These are phyloP conservation scores for Chloroceryle amazona DNA, from an alignment of 2,797 vertebrate species.

Conservation along the genomic window DNA sequence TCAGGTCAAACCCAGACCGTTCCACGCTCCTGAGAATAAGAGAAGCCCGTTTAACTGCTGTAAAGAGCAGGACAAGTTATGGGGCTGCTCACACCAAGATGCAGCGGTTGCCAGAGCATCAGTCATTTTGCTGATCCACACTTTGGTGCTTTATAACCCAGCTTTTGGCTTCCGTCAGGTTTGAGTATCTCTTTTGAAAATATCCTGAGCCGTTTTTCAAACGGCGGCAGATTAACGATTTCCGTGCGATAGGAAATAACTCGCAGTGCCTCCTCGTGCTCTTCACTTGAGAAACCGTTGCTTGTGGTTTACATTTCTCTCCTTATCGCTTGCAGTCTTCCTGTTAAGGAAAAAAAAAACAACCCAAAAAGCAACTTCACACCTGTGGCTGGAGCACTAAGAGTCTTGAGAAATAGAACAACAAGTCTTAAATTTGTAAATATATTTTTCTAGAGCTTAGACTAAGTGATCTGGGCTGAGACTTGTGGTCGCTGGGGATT, in stretches of 20 bases:
- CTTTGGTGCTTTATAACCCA: accelerated
- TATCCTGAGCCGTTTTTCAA: background rate
- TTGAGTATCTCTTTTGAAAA: no score
- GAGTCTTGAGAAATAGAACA: no score
- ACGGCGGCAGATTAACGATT: accelerated
- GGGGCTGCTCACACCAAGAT: background rate
- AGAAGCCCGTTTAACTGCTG: accelerated
- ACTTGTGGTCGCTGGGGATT: accelerated
- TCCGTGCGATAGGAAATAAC: background rate
- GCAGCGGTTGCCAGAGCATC: no score
- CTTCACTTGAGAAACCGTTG: accelerated
- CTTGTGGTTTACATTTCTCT: background rate
- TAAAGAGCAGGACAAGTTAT: background rate
- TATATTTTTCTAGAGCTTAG: background rate
- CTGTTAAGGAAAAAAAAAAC: no score
- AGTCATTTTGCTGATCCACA: accelerated
- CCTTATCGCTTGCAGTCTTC: background rate
- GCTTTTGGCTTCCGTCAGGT: background rate
- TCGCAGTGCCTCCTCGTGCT: accelerated
- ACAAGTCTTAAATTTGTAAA: background rate
- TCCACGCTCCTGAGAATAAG: accelerated
- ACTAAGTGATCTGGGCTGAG: no score
- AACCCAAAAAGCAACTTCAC: background rate
- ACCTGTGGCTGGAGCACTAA: background rate
- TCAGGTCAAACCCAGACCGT: accelerated